Base-by-base conservation (phyloP, 2,888 invertebrate genomes). In the Crioceris asparagi region DNA sequence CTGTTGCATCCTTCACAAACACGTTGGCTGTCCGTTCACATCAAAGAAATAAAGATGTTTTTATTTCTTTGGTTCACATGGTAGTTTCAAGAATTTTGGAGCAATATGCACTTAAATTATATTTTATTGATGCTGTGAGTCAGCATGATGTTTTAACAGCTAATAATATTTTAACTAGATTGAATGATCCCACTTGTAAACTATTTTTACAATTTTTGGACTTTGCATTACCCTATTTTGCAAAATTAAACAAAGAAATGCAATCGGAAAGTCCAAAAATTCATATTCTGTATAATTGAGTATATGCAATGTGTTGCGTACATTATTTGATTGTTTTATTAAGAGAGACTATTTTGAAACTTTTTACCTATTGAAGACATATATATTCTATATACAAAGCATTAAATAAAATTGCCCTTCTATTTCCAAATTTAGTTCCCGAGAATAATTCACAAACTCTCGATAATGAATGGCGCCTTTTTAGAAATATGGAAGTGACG, bases 21-120 rank as follows among this genome's bases (percentile, higher is more conserved):
- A 5, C 16, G 44, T 10, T 47, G 45, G 44, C 14, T 48, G 11
- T 46, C 42, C n/a, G n/a, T n/a, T n/a, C n/a, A n/a, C n/a, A n/a
- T n/a, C n/a, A n/a, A n/a, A n/a, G n/a, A n/a, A n/a, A n/a, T n/a
- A n/a, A n/a, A n/a, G n/a, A n/a, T n/a, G n/a, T n/a, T n/a, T n/a
- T n/a, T n/a, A n/a, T n/a, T n/a, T n/a, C n/a, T n/a, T n/a, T n/a
- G 11, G 14, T 45, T 11, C 32, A 21, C 18, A 1, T n/a, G 4
- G 45, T 35, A 11, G 43, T 45, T 7, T 4, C 11, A 2, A 31
- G 48, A 21, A 34, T 48, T 19, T 32, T 49, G 16, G 44, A 49
- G 19, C 46, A 49, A 35, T 47, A 32, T 16, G 35, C 41, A 2
- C 25, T 49, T 11, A 21, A 37, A 29, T 29, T 48, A 26, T 45